A percentile compares a stretch with the other conserved stretches of the same genome.
phyloP scores from a whole-genome alignment of 2,888 invertebrate genomes.

The Parapristionchus giblindavisi region DNA sequence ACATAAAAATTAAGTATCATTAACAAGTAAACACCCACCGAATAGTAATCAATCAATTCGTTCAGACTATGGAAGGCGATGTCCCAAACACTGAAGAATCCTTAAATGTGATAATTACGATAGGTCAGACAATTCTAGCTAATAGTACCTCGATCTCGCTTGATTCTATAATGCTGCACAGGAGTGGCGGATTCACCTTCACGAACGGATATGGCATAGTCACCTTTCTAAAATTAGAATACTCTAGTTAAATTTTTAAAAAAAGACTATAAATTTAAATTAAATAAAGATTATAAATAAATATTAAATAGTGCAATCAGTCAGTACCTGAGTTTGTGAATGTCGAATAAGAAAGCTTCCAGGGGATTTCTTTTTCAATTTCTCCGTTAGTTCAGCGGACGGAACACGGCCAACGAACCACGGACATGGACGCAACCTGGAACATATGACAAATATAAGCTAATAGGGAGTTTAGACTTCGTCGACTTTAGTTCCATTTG shows the following conservation, averaged over 20 bases:
- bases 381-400: constrained; percentile 2
- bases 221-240: constrained; percentile 12
- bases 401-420: constrained; percentile 30
- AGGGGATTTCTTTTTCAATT: not conserved
- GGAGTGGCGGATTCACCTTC: not conserved
- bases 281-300: not conserved
- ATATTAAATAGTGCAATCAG: not conserved
- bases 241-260: not conserved
- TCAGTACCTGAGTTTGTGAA: constrained; percentile 32
- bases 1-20: too few relatives aligned
- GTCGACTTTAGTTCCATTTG: not conserved
- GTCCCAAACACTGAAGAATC: constrained; percentile 34
- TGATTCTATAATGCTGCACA: constrained; percentile 36
- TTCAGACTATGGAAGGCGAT: constrained; percentile 22
- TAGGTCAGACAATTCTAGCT: not conserved
- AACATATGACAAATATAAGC: not conserved
- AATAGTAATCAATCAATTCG: constrained; percentile 23
- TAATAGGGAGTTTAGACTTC: not conserved
- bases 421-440: constrained; percentile 10
- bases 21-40: not conserved
- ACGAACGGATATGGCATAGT: constrained; percentile 25
- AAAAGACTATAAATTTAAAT: not conserved
- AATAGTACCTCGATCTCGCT: constrained; percentile 24
- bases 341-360: constrained; percentile 31
- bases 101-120: not conserved